Conservation (phyloP, 2,113 vertebrate species). For the Megaceryle torquata region DNA sequence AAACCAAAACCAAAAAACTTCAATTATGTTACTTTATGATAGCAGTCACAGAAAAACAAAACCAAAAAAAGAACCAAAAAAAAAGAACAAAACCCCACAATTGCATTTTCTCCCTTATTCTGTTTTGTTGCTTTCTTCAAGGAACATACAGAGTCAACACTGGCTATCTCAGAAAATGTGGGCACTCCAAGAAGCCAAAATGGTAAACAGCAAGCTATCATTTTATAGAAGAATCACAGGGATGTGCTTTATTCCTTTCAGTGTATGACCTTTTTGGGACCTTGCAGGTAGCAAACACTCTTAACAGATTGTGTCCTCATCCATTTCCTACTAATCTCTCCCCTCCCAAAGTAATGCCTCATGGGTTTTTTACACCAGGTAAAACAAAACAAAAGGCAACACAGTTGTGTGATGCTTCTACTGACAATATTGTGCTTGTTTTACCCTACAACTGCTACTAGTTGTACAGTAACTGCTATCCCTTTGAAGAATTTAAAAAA, state of each 20-base stretch:
- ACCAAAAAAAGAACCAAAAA: neutral
- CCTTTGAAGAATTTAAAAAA: neutral
- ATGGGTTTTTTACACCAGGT: neutral
- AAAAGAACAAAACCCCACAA: neutral
- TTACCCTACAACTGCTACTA: neutral
- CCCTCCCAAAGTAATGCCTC: neutral
- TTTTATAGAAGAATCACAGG: neutral
- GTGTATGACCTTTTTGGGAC: neutral
- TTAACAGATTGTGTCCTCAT: neutral
- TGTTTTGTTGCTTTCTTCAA: neutral
- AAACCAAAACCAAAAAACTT: too few relatives aligned
- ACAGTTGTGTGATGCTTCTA: neutral
- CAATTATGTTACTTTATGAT: neutral
- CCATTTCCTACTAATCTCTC: neutral
- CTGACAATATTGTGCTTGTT: neutral
- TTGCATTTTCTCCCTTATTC: neutral
- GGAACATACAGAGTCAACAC: neutral
- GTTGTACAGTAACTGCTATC: neutral
- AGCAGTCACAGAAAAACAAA: neutral
- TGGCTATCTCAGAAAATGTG: fast-evolving
- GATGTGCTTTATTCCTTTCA: neutral
- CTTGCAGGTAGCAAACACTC: neutral
- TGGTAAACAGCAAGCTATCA: neutral
- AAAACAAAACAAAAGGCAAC: neutral
- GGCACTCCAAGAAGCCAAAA: neutral